phyloP scores from a whole-genome alignment of 1,140 invertebrate genomes.

The Drosophila auraria region DNA sequence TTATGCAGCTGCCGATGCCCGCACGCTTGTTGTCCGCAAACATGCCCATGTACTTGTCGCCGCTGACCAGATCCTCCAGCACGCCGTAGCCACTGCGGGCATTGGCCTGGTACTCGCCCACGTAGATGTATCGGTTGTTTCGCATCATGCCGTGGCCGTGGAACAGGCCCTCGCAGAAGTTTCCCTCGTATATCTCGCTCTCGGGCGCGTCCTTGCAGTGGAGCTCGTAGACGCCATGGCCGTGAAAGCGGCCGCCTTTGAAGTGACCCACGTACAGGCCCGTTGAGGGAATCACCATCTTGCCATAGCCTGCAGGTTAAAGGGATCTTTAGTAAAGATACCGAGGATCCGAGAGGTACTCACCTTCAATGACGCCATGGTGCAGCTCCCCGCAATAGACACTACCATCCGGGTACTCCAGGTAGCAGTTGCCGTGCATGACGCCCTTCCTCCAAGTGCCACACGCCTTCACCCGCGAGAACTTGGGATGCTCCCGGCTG shows the following conservation, averaged over 20 bases:
- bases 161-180: constrained; percentile 92
- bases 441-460: constrained; percentile 93
- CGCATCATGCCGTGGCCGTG: constrained; percentile 94
- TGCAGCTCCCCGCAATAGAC: constrained; percentile 92
- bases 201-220: constrained; percentile 90
- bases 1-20: constrained; percentile 93
- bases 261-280: constrained; percentile 93
- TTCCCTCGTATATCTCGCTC: constrained; percentile 93
- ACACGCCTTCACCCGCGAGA: constrained; percentile 91
- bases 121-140: constrained; percentile 93
- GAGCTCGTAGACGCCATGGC: constrained; percentile 88
- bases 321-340: not conserved
- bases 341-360: not conserved
- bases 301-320: constrained; percentile 69
- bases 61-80: constrained; percentile 93
- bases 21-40: constrained; percentile 93
- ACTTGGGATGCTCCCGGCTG: constrained; percentile 88
- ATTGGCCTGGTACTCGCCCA: constrained; percentile 93
- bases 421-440: constrained; percentile 92
- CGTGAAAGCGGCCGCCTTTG: constrained; percentile 93
- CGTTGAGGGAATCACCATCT: constrained; percentile 82
- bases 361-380: constrained; percentile 90
- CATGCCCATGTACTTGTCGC: constrained; percentile 95
- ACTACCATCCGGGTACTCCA: constrained; percentile 93
- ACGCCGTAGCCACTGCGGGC: constrained; percentile 93